Evolutionary conservation across 53 echinoderm and acorn worm genomes (phyloP).

Genomic region (Luidia sarsii): DNA sequence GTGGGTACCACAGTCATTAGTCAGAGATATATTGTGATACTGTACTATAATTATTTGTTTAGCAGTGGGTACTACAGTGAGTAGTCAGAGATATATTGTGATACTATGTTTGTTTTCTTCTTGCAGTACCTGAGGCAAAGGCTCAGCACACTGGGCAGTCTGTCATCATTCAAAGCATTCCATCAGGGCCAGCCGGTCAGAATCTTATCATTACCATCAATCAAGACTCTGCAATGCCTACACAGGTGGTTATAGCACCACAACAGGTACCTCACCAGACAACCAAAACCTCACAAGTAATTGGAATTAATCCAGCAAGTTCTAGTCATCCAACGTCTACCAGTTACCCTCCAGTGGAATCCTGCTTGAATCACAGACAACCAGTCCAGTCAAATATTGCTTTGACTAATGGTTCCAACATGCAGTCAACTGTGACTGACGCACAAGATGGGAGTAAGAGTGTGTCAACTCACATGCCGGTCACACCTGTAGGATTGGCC

Average conservation of each 20-base stretch:
- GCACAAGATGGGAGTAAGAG: neutral
- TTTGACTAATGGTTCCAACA: neutral
- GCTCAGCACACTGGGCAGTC: conserved; percentile 23
- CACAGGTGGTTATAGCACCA: conserved; percentile 23
- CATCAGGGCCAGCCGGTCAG: conserved; percentile 13
- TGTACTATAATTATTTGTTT: neutral
- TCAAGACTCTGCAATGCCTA: conserved; percentile 2
- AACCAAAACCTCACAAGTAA: neutral
- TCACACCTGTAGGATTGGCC: neutral
- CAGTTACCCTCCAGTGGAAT: neutral
- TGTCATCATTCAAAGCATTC: conserved; percentile 40
- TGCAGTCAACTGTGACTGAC: neutral
- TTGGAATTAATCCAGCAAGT: neutral
- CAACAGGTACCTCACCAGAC: conserved; percentile 15
- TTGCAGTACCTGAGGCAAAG: neutral
- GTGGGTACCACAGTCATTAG: neutral
- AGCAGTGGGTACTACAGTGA: too few species aligned
- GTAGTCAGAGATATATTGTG: too few species aligned
- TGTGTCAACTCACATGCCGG: neutral
- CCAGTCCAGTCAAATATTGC: neutral
- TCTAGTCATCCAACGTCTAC: neutral
- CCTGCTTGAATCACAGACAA: neutral
- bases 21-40: neutral
- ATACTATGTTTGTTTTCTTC: neutral
- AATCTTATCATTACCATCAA: conserved; percentile 30